Evolutionary conservation across 2,888 invertebrate species (phyloP).

Genomic region (Glaucopsyche alexis): DNA sequence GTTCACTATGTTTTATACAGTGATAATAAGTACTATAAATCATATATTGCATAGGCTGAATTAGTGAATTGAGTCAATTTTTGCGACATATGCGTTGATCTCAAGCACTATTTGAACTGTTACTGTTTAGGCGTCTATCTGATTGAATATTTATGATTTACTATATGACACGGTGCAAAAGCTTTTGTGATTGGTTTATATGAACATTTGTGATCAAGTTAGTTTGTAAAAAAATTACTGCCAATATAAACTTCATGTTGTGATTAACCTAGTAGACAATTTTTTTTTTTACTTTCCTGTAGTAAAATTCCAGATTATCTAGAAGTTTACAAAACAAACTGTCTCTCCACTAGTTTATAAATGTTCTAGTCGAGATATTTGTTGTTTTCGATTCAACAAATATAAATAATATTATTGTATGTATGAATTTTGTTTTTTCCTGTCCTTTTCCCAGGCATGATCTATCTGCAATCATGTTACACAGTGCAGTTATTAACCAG

Average conservation of each 20-base stretch:
- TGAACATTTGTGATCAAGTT: constrained; percentile 39
- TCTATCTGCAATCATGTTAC: neutral
- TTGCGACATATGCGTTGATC: constrained; percentile 69
- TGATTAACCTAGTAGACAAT: constrained; percentile 30
- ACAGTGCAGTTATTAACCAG: neutral
- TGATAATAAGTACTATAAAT: constrained; percentile 46
- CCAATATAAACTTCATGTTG: constrained; percentile 37
- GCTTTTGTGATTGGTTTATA: constrained; percentile 35
- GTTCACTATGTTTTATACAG: constrained; percentile 52
- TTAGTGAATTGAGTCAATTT: constrained; percentile 70
- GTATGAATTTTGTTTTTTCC: constrained; percentile 13
- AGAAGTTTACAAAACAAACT: constrained; percentile 6
- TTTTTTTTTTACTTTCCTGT: constrained; percentile 28
- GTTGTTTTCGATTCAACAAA: constrained; percentile 25
- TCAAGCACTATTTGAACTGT: constrained; percentile 63
- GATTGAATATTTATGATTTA: constrained; percentile 26
- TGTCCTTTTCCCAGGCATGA: neutral
- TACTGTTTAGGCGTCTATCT: constrained; percentile 46
- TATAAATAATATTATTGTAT: constrained; percentile 9
- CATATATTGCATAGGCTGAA: constrained; percentile 50
- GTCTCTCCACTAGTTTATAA: constrained; percentile 26
- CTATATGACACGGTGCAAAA: constrained; percentile 46
- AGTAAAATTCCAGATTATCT: constrained; percentile 4
- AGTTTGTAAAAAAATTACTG: constrained; percentile 37
- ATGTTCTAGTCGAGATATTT: constrained; percentile 29